Evolutionary conservation across 2,888 invertebrate genomes (phyloP), one percentile per base, ranked within the genome.

Genomic region (Erynnis tages): DNA sequence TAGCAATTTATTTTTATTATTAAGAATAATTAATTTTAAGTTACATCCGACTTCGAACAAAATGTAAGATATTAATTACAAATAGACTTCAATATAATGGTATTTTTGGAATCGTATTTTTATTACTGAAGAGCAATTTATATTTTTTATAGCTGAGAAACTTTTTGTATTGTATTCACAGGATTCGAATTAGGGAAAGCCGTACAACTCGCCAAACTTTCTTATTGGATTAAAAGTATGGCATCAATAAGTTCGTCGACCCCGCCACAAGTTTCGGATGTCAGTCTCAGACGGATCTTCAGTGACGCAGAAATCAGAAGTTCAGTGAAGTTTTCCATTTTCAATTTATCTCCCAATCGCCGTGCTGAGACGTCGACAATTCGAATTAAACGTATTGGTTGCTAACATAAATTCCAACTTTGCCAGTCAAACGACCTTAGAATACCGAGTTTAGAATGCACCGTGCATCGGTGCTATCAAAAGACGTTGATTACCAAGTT

Each of bases 341-440:
- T 60, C 62, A 64, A 65, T 67, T 67, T 63, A 58, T 59, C 45
- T 58, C 41, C 45, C 43, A 44, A 62, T 57, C 43, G 47, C 46
- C 25, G 27, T 40, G 41, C 54, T 55, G 54, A 60, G 60, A 62
- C 62, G 66, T 67, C 66, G 65, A 65, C 64, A 62, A 62, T 64
- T 57, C 47, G 57, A 61, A 65, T 66, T 61, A 62, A 59, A 55
- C 48, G 46, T 59, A 53, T 55, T 59, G 48, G 49, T 56, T 43
- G 44, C 41, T 35, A 49, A 48, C 52, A 49, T 52, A 55, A 54
- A 62, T 57, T 58, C 49, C 11, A 49, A 55, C 54, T 56, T 55
- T 47, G 53, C 46, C 49, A 55, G 46, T 55, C 47, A 46, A 44
- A 53, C 38, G 49, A 54, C 35, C 35, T 34, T 21, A 29, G 50